Evolutionary conservation across 2,888 invertebrate genomes (phyloP).

Genomic region (Erebia epiphron): DNA sequence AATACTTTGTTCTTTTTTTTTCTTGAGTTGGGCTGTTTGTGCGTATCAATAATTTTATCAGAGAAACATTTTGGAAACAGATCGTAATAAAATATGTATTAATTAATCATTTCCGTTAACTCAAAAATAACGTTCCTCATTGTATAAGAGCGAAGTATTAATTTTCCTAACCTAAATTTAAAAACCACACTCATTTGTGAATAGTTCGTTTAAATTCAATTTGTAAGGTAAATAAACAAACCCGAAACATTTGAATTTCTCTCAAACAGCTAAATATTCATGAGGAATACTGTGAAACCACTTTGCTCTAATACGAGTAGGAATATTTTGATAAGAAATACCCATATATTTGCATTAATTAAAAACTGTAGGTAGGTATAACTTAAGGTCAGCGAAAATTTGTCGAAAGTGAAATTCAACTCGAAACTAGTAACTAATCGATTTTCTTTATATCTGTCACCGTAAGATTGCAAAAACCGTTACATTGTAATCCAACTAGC

Average conservation of each 20-base stretch:
- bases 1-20: too few relatives aligned
- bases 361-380: conserved; percentile 7
- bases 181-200: not conserved
- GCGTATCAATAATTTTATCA: too few relatives aligned
- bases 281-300: conserved; percentile 18
- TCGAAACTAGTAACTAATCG: not conserved
- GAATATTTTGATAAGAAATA: conserved; percentile 8
- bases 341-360: conserved; percentile 20
- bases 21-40: too few relatives aligned
- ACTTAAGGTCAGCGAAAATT: conserved; percentile 3
- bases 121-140: too few relatives aligned
- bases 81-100: too few relatives aligned
- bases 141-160: not conserved
- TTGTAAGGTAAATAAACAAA: conserved; percentile 12
- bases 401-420: not conserved
- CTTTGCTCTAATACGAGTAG: conserved; percentile 5
- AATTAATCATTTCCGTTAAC: too few relatives aligned
- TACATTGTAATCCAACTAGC: too few relatives aligned
- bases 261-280: conserved; percentile 17
- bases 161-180: not conserved
- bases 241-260: conserved; percentile 3
- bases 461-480: too few relatives aligned
- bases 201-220: conserved; percentile 4
- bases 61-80: too few relatives aligned
- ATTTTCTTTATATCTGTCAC: not conserved